Base-by-base conservation (phyloP, 2,888 invertebrate genomes). In the Lasioglossum calceatum region DNA sequence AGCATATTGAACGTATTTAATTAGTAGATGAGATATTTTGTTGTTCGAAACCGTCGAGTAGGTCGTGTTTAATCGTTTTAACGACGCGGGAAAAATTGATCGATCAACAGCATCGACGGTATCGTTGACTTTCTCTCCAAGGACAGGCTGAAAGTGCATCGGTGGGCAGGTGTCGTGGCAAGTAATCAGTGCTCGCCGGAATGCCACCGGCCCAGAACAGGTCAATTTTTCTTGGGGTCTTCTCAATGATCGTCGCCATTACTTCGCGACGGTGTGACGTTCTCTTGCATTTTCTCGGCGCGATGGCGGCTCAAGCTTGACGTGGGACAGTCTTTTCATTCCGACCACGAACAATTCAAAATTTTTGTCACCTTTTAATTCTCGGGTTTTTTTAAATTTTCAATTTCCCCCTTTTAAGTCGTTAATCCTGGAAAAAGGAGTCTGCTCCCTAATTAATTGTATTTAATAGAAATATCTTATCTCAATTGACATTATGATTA, bases 151-250 rank as follows among this genome's bases (percentile, higher is more conserved):
- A 67, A 76, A n/a, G 73, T 44, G 16, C 27, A 72, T 36, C n/a
- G 54, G 32, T 36, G 77, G 64, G 77, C 74, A 79, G 67, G 82
- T 75, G 82, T 81, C 58, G 77, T 36, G 27, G 16, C 78, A 70
- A 67, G 73, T 81, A 89, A 88, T 91, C 73, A 76, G 75, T 36
- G 79, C 82, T 78, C 58, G 36, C 67, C 61, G 85, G 78, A 87
- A 91, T 85, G 83, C 80, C 76, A 79, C 82, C 85, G 64, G 79
- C 61, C 81, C 44, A 72, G 80, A 71, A 77, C 75, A 19, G 72
- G 54, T 86, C 36, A 54, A 81, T 85, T 85, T 87, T 77, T 76
- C 83, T 71, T 27, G 50, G n/a, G 14, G 7, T 77, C 80, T 78
- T 61, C 74, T 73, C 78, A 47, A 79, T 71, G 58, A 81, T 39